phyloP scores from a whole-genome alignment of 2,113 vertebrate genomes.

The Daboia siamensis region DNA sequence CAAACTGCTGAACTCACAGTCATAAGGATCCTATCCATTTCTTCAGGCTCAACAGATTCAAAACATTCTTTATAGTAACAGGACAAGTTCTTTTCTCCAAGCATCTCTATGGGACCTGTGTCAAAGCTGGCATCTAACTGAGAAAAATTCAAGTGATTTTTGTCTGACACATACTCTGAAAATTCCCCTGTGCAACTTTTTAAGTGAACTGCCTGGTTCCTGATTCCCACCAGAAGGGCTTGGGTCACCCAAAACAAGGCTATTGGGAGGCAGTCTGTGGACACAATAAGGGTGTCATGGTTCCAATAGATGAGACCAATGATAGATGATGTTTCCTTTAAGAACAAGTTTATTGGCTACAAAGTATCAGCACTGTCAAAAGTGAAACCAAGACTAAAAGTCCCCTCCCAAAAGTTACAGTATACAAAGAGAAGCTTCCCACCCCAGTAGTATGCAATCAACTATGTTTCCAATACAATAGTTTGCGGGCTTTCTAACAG shows the following conservation, averaged over 20 bases:
- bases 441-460: too few relatives aligned
- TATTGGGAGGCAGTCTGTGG: neutral
- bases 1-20: neutral
- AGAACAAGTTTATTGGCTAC: too few relatives aligned
- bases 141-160: neutral
- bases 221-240: neutral
- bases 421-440: too few relatives aligned
- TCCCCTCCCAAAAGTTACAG: too few relatives aligned
- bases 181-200: neutral
- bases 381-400: too few relatives aligned
- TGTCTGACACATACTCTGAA: neutral
- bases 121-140: neutral
- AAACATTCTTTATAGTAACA: neutral
- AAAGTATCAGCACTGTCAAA: too few relatives aligned
- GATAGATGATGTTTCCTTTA: too few relatives aligned
- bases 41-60: neutral
- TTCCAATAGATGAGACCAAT: too few relatives aligned
- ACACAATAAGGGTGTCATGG: neutral
- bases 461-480: too few relatives aligned
- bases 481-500: too few relatives aligned
- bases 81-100: neutral
- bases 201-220: neutral
- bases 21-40: neutral
- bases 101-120: neutral
- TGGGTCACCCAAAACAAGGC: neutral